A percentile compares a stretch with the other conserved stretches of the same genome.
Evolutionary conservation across 2,113 vertebrate species (phyloP).

Genomic region (Myrmecobius fasciatus): DNA sequence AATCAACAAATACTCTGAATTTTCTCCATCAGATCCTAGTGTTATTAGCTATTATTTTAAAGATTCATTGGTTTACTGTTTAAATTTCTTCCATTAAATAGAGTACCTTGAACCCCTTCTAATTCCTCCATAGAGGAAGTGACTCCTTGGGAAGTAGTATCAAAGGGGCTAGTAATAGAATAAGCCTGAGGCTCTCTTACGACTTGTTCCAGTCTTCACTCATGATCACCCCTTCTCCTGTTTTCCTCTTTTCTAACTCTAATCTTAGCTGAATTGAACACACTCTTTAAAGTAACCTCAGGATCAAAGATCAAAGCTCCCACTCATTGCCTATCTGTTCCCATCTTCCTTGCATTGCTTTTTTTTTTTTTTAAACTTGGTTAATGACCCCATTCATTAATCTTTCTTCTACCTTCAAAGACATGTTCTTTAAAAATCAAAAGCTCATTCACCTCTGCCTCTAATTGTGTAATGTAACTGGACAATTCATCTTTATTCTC

Average conservation of each 20-base stretch:
- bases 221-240: background rate
- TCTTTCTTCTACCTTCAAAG: background rate
- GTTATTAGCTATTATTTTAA: background rate
- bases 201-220: background rate
- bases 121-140: background rate
- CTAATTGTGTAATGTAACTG: background rate
- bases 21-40: background rate
- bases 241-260: background rate
- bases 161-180: background rate
- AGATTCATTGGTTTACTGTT: background rate
- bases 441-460: background rate
- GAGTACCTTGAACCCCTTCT: background rate
- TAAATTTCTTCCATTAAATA: background rate
- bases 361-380: background rate
- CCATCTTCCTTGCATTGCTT: background rate
- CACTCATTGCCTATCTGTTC: background rate
- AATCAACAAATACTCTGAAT: background rate
- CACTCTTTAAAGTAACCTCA: background rate
- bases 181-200: background rate
- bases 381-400: background rate
- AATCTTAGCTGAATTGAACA: background rate
- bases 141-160: background rate
- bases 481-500: background rate
- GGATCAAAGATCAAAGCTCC: background rate
- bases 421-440: background rate